Evolutionary conservation across 2,888 invertebrate genomes (phyloP), one percentile per base, ranked within the genome.

Genomic region (Clanis bilineata): DNA sequence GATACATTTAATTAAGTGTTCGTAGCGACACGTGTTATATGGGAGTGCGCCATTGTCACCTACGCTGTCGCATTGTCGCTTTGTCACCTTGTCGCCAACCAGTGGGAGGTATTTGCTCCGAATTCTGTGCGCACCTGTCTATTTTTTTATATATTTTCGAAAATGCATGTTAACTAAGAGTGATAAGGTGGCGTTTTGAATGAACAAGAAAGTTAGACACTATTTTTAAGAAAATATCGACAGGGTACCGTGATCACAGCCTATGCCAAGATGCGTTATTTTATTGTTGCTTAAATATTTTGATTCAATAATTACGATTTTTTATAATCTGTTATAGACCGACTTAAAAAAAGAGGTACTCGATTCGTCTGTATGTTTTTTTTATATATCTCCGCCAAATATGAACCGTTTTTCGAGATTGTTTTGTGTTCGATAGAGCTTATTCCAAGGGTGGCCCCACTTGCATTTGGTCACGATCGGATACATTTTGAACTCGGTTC

Each of bases 1-100:
- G 80, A 77, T 81, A 79, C 76, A 86, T 90, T 89, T 91, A 91
- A 90, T 91, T 88, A 90, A 90, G 87, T 90, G 84, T 79, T 87
- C 72, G 71, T 76, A 76, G 80, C 82, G 84, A 86, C 90, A 88
- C 88, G 87, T 85, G 85, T 74, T 85, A 77, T 85, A 88, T 86
- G 72, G 84, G 61, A 70, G 72, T 71, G 72, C 75, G 77, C 75
- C 77, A 74, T 77, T 73, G 74, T 77, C 44, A 5, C 22, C 22
- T 44, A 41, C 23, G 21, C 23, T 51, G 47, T 68, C 77, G 78
- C 74, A 76, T 79, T 80, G 81, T 79, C 80, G 80, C 75, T 82
- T 90, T 90, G 89, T 90, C 81, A 73, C 80, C 80, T n/a, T n/a
- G n/a, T n/a, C n/a, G n/a, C n/a, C n/a, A n/a, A 84, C 74, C 91